Conservation (phyloP, 1,140 invertebrate genomes). For the Conus ventricosus region DNA sequence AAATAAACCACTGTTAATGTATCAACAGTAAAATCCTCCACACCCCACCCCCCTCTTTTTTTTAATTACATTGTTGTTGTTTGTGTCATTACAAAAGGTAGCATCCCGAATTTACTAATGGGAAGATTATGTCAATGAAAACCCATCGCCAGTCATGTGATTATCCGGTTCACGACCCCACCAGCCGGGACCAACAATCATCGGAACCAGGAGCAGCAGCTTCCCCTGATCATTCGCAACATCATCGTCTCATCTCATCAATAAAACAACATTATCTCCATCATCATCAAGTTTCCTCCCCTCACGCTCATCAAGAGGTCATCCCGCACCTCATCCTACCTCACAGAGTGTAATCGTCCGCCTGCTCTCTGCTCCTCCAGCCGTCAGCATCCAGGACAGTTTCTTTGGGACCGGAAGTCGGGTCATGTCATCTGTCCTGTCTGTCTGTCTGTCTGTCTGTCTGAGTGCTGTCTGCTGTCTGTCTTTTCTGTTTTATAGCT, state of each 20-base stretch:
- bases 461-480: not conserved
- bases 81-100: constrained; percentile 48
- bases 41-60: no score
- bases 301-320: not conserved
- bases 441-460: not conserved
- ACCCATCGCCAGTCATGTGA: constrained; percentile 51
- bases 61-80: no score
- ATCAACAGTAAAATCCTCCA: no score
- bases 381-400: constrained; percentile 7
- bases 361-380: constrained; percentile 51
- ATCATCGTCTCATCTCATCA: not conserved
- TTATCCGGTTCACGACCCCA: constrained; percentile 41
- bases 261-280: not conserved
- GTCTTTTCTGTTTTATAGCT: not conserved
- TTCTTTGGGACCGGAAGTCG: constrained; percentile 20
- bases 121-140: constrained; percentile 68
- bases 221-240: not conserved
- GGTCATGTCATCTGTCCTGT: not conserved
- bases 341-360: constrained; percentile 60
- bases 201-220: not conserved
- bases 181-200: constrained; percentile 36
- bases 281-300: not conserved
- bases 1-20: no score
- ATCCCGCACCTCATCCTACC: constrained; percentile 35
- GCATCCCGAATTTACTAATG: constrained; percentile 58